A percentile compares a stretch with the other conserved stretches of the same genome.
Conservation (phyloP, 2,888 invertebrate species). For the Acheta domesticus region DNA sequence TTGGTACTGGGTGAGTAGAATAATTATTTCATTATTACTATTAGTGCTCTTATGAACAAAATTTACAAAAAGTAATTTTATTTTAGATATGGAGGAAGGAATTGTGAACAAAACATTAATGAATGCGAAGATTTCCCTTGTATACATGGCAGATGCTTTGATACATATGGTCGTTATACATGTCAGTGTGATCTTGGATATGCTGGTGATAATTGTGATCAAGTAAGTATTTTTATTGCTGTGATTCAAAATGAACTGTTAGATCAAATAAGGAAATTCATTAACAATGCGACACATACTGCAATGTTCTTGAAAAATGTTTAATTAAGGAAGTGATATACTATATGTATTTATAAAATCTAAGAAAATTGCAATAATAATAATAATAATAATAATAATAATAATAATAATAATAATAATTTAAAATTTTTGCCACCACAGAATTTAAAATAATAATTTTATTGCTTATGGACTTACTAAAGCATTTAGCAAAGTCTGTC, state of each 20-base stretch:
- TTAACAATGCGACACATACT: no score
- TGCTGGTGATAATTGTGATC: slow-evolving; percentile 74
- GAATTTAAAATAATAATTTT: no score
- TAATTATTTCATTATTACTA: slow-evolving; percentile 23
- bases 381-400: neutral
- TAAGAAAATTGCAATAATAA: no score
- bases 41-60: slow-evolving; percentile 19
- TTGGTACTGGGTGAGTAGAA: slow-evolving; percentile 57
- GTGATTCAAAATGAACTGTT: neutral
- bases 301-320: no score
- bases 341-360: no score
- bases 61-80: neutral
- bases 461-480: no score
- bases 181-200: slow-evolving; percentile 78
- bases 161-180: slow-evolving; percentile 74
- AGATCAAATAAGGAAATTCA: no score
- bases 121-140: slow-evolving; percentile 72
- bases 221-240: slow-evolving; percentile 49
- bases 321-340: no score
- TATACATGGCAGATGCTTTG: slow-evolving; percentile 73
- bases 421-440: no score
- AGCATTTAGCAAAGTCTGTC: no score
- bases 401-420: no score
- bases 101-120: slow-evolving; percentile 75
- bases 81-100: slow-evolving; percentile 61